Evolutionary conservation across 1,140 invertebrate species (phyloP), one percentile per base, ranked within the genome.

Genomic region (Dryas iulia): DNA sequence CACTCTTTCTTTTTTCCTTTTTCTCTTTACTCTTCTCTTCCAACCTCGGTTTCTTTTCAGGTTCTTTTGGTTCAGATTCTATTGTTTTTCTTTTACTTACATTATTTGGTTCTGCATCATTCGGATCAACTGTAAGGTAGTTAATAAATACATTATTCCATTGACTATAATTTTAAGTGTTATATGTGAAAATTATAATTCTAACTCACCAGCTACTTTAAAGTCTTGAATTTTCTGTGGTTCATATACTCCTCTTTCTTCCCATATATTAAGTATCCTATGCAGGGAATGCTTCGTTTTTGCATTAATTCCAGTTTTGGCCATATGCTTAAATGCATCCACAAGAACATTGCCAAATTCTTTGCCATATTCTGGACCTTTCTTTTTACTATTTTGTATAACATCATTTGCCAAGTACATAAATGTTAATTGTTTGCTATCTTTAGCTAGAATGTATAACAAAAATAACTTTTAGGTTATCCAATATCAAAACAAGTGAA

Each of bases 401-500:
- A 99, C 98, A 94, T 99, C 99, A 94, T 99, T 99, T 3, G 98
- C 98, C 69, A 99, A 92, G 88, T 99, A 99, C 94, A 99, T 96
- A 78, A 98, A 97, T 23, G 97, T 98, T 54, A 99, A 89, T 83
- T 98, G 98, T 76, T 96, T 95, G 63, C 93, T 94, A 71, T 97
- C 95, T 87, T 97, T 96, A 0, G 95, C 98, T 98, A 93, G 66
- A 95, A 95, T 74, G 18, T 52, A 25, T 3, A 57, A 57, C 23
- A 59, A 30, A 14, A 28, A 12, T 14, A 25, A n/a, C 33, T 59
- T 54, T 53, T 39, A 47, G 61, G 61, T 63, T 63, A 63, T 63
- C 21, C 56, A n/a, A 14, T 56, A 53, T 53, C 1, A 53, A 53
- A 53, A 53, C 23, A 35, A 35, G n/a, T 6, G 10, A 0, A 21